These are phyloP conservation scores for Ecdyonurus torrentis DNA, from an alignment of 2,888 invertebrate species.

Conservation along the genomic window DNA sequence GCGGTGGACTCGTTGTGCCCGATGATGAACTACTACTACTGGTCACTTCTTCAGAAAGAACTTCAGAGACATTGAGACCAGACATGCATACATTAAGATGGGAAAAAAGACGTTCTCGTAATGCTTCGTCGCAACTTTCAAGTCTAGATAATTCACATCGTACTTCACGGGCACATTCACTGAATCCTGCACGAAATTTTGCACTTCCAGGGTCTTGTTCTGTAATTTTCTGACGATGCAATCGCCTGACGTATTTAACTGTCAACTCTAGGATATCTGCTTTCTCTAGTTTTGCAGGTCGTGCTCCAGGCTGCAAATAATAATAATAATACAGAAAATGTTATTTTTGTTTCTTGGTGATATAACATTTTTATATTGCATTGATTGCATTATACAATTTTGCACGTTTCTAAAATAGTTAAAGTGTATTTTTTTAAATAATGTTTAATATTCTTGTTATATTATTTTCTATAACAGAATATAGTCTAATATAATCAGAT, in stretches of 20 bases:
- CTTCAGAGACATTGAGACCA: background rate
- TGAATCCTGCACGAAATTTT: conserved; percentile 21
- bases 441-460: no score
- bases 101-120: conserved; percentile 3
- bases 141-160: conserved; percentile 4
- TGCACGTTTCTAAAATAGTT: no score
- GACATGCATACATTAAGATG: conserved; percentile 6
- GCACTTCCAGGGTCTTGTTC: conserved; percentile 15
- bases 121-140: background rate
- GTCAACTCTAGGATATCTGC: conserved; percentile 48
- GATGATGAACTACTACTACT: background rate
- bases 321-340: background rate
- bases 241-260: conserved; percentile 35
- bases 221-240: conserved; percentile 30
- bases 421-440: no score
- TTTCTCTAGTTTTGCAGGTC: conserved; percentile 42
- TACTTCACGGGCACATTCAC: conserved; percentile 18
- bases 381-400: no score
- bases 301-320: conserved; percentile 21
- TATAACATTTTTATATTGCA: no score
- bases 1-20: background rate
- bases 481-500: no score
- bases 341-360: no score
- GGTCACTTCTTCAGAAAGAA: background rate
- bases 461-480: no score